A percentile compares a stretch with the other conserved stretches of the same genome.
Evolutionary conservation across 2,113 vertebrate species (phyloP).

Genomic region (Pardalotus punctatus): DNA sequence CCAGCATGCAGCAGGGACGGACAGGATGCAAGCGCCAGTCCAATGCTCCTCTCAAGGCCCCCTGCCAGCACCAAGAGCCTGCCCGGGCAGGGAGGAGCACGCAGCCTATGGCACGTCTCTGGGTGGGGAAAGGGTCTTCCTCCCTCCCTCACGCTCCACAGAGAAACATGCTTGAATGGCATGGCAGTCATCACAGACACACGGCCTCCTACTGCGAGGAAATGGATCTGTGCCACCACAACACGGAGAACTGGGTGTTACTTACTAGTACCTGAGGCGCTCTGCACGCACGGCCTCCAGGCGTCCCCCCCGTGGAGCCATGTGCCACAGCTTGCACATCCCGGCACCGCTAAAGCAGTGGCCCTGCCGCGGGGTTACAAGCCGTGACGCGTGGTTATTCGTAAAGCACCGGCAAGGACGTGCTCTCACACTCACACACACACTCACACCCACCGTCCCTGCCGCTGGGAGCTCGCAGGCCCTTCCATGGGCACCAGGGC

Average conservation of each 20-base stretch:
- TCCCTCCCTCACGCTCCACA: neutral
- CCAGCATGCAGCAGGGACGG: constrained; percentile 63
- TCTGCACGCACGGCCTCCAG: neutral
- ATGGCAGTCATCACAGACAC: constrained; percentile 25
- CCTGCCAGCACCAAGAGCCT: neutral
- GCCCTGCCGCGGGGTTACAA: constrained; percentile 41
- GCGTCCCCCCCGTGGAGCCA: constrained; percentile 18
- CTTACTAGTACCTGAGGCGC: constrained; percentile 2
- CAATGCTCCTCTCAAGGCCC: neutral
- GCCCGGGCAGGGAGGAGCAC: neutral
- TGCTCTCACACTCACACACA: neutral
- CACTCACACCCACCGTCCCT: neutral
- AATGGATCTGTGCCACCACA: constrained; percentile 27
- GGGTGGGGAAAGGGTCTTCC: neutral
- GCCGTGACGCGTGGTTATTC: constrained; percentile 23
- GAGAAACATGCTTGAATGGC: constrained; percentile 48
- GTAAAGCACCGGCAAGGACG: neutral
- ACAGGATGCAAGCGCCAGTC: constrained; percentile 46
- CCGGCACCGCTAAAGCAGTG: neutral
- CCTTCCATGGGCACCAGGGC: neutral
- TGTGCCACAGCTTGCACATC: neutral
- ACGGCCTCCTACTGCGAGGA: neutral
- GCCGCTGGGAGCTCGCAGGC: neutral
- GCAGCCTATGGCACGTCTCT: neutral
- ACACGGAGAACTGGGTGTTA: neutral